These are phyloP conservation scores for Sesamia nonagrioides DNA, from an alignment of 1,140 invertebrate species.

Conservation along the genomic window DNA sequence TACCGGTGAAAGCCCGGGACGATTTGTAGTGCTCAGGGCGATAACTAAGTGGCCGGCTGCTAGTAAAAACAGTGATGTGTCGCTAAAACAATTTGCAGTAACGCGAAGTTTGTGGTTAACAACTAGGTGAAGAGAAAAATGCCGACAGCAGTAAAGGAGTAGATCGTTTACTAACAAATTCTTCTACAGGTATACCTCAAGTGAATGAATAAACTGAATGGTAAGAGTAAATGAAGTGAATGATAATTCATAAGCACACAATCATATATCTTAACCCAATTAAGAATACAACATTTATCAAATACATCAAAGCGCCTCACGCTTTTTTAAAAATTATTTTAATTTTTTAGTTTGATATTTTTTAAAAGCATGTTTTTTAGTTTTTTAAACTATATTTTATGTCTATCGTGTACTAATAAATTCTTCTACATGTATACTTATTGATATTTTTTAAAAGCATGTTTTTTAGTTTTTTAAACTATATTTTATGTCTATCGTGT, in stretches of 20 bases:
- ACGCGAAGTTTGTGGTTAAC: slow-evolving; percentile 28
- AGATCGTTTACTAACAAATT: background rate
- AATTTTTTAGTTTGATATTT: too few relatives aligned
- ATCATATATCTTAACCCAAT: slow-evolving; percentile 46
- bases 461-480: too few relatives aligned
- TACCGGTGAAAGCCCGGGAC: slow-evolving; percentile 65
- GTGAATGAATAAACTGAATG: background rate
- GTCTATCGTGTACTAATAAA: too few relatives aligned
- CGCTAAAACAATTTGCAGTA: slow-evolving; percentile 59
- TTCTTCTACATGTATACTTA: too few relatives aligned
- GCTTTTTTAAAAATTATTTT: too few relatives aligned
- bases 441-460: too few relatives aligned
- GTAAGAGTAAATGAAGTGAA: slow-evolving; percentile 14
- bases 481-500: too few relatives aligned
- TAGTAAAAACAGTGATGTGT: slow-evolving; percentile 59
- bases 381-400: too few relatives aligned
- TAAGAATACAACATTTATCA: slow-evolving; percentile 47
- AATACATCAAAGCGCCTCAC: slow-evolving; percentile 12
- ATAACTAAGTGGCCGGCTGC: slow-evolving; percentile 66
- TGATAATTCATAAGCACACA: slow-evolving; percentile 35
- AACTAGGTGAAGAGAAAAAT: background rate
- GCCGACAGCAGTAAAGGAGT: background rate
- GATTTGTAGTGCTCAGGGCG: slow-evolving; percentile 73
- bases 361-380: too few relatives aligned
- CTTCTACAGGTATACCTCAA: background rate